Base-by-base conservation (phyloP, 2,888 invertebrate species). In the Andrena camellia region DNA sequence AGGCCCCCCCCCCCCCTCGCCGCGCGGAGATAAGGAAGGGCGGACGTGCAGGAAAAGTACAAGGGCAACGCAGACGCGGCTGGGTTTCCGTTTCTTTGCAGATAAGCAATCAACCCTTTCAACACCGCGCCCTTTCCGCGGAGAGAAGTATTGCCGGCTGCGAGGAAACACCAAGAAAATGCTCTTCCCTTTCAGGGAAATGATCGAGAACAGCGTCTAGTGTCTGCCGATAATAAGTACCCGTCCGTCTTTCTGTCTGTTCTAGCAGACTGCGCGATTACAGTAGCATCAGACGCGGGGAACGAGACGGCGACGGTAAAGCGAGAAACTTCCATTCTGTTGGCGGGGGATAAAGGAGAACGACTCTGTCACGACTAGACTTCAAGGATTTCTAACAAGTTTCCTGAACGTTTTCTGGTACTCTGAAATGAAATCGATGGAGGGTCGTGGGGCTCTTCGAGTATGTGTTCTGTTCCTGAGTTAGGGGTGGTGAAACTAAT, bases 81-180 rank as follows among this genome's bases (percentile, higher is more conserved):
- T 29, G 26, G 17, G 63, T 63, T 73, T 67, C n/a, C 33, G 66
- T 57, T 62, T 66, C 64, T 54, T 70, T 33, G 42, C 60, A 62
- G 70, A 82, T 76, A 82, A 81, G 76, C 66, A 71, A 62, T 71
- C 81, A 76, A 70, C 71, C 59, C 67, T 67, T 66, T 70, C 68
- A 35, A 42, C 48, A 8, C 6, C 23, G 26, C 50, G 42, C 8
- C 20, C 13, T 5, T 5, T 13, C 33, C 62, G 48, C 13, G 29
- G 17, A 23, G 42, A 1, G 26, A 35, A 20, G 4, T 52, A 73
- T 71, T 48, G 23, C 20, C 3, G 60, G 31, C 8, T 62, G 31
- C 13, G 42, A 62, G 20, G 8, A 23, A 57, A 57, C 23, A 23
- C 26, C 69, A 17, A 66, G 26, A 4, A 13, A 10, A 60, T n/a